Conservation (phyloP, 2,113 vertebrate species). For the Tautogolabrus adspersus region DNA sequence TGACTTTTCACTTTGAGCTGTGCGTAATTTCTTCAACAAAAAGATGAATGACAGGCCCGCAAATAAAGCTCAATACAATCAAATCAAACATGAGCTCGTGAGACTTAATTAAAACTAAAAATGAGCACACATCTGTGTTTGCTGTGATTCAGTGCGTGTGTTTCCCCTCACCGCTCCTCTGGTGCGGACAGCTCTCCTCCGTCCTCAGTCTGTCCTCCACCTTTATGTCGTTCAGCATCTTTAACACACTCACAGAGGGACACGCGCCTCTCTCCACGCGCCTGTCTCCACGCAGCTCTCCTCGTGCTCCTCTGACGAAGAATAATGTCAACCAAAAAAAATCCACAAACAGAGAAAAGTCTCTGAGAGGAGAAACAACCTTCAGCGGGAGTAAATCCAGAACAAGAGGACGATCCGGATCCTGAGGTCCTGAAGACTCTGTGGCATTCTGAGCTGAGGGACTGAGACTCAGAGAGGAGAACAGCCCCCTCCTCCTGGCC, state of each 20-base stretch:
- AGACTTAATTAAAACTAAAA: too few relatives aligned
- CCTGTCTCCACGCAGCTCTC: constrained; percentile 71
- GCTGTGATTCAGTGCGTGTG: too few relatives aligned
- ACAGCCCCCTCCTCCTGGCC: neutral
- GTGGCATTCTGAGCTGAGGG: constrained; percentile 5
- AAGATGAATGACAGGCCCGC: too few relatives aligned
- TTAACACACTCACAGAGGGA: constrained; percentile 66
- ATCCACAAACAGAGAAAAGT: neutral
- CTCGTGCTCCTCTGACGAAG: neutral
- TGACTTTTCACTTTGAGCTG: too few relatives aligned
- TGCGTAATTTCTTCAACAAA: too few relatives aligned
- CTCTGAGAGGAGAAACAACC: neutral
- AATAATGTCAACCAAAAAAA: neutral
- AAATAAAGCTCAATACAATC: too few relatives aligned
- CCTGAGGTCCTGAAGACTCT: neutral
- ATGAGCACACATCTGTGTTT: too few relatives aligned
- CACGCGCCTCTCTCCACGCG: constrained; percentile 78
- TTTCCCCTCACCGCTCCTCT: constrained; percentile 84
- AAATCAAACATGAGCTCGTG: too few relatives aligned
- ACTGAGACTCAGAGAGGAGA: neutral
- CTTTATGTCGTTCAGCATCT: constrained; percentile 87
- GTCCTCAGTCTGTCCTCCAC: constrained; percentile 78
- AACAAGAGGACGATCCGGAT: neutral
- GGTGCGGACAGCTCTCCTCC: constrained; percentile 83
- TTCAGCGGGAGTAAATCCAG: constrained; percentile 17